Conservation (phyloP, 2,888 invertebrate species). For the Glomeris marginata region DNA sequence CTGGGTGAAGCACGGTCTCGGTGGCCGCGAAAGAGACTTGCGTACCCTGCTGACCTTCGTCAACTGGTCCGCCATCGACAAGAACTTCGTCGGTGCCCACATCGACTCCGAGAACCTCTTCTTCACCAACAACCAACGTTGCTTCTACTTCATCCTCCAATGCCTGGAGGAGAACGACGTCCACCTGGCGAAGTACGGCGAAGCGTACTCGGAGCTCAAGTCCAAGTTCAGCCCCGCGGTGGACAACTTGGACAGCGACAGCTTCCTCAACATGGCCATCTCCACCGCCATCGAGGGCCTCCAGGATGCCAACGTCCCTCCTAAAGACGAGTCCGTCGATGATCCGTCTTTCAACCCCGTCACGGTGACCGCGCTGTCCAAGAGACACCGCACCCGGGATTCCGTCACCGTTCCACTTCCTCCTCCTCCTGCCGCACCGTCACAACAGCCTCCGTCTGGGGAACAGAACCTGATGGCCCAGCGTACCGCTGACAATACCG, state of each 20-base stretch:
- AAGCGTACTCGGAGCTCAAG: constrained; percentile 17
- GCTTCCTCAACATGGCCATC: constrained; percentile 26
- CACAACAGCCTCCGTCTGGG: too few species aligned
- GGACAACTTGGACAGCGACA: constrained; percentile 21
- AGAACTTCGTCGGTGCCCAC: constrained; percentile 37
- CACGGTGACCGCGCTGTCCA: constrained; percentile 10
- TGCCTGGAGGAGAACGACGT: constrained; percentile 37
- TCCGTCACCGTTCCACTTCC: too few species aligned
- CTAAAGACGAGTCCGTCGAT: constrained; percentile 3
- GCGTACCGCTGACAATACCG: too few species aligned
- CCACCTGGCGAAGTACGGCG: constrained; percentile 31
- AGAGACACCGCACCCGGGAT: too few species aligned
- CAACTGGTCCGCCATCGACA: constrained; percentile 35
- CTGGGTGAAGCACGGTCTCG: constrained; percentile 38
- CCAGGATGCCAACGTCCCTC: constrained; percentile 14
- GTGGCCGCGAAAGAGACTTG: constrained; percentile 38
- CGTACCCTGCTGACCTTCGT: constrained; percentile 38
- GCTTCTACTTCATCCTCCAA: constrained; percentile 40
- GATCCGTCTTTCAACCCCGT: constrained; percentile 11
- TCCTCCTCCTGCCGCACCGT: too few species aligned
- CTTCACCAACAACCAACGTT: constrained; percentile 41
- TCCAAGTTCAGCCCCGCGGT: constrained; percentile 13
- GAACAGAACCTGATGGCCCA: too few species aligned
- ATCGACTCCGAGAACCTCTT: constrained; percentile 39
- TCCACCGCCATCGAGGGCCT: constrained; percentile 27